Conservation (phyloP, 2,888 invertebrate species). For the Acanthosepion lycidas region DNA sequence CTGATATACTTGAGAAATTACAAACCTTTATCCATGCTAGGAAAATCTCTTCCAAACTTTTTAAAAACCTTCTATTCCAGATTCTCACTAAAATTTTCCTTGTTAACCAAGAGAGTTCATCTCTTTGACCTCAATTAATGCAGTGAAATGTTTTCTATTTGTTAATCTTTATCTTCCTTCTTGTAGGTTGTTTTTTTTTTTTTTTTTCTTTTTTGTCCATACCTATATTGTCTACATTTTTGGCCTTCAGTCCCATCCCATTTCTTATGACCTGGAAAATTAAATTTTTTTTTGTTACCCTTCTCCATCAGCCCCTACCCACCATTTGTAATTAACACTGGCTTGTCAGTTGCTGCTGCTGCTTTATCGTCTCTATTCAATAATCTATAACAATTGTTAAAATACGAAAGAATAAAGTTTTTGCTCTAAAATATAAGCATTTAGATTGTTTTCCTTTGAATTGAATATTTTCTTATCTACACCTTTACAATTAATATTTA, state of each 20-base stretch:
- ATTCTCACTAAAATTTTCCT: too few species aligned
- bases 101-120: too few species aligned
- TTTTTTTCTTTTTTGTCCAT: background rate
- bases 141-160: background rate
- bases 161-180: background rate
- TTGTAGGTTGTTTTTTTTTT: background rate
- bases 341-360: background rate
- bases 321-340: background rate
- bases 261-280: background rate
- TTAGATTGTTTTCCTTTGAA: background rate
- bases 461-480: too few species aligned
- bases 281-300: background rate
- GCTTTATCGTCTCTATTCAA: background rate
- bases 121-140: too few species aligned
- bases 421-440: background rate
- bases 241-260: background rate
- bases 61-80: too few species aligned
- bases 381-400: background rate
- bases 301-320: background rate
- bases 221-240: too few species aligned
- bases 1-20: background rate
- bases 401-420: background rate
- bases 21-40: background rate
- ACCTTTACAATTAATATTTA: too few species aligned
- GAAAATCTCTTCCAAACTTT: background rate